Evolutionary conservation across 2,888 invertebrate genomes (phyloP), one percentile per base, ranked within the genome.

Genomic region (Scaeva pyrastri): DNA sequence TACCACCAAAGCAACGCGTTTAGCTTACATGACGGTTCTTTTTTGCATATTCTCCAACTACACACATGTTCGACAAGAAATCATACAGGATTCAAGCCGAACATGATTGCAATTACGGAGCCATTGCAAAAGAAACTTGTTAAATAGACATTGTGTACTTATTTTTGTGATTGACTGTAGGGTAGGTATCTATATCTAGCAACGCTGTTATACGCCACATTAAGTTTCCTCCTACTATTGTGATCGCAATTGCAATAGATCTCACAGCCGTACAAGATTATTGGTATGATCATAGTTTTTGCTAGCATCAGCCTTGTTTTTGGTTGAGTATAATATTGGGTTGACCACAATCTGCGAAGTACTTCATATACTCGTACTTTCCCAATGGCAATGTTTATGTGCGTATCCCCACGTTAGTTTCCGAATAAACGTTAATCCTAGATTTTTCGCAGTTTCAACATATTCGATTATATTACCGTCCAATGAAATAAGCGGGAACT

Each of bases 391-490:
- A 2, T 50, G 4, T 50, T 50, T 21, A 23, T n/a, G 26, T 52
- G 52, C 2, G 14, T 52, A n/a, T 23, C 26, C 26, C 52, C 21
- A 52, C 3, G 23, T 26, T 52, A 52, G 21, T 52, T 21, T 52
- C 26, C 52, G 21, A 50, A 2, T 50, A 50, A 50, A 50, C 45
- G 7, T 45, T n/a, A 45, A 4, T 16, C 19, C 19, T 45, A 66
- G n/a, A 66, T 66, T 45, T 7, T 66, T 66, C 1, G 66, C 23
- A 7, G 14, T 45, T n/a, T 41, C 48, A 21, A 45, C 41, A 45
- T 66, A 66, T 41, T 66, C 66, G n/a, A 66, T 66, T 26, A 23
- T 48, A 43, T 2, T 23, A 66, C 23, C 66, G 48, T 66, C n/a
- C 48, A 66, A 23, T 36, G 6, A 21, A 7, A 66, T 21, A 48